Evolutionary conservation across 1,140 invertebrate species (phyloP), one percentile per base, ranked within the genome.

Genomic region (Anastrepha ludens): DNA sequence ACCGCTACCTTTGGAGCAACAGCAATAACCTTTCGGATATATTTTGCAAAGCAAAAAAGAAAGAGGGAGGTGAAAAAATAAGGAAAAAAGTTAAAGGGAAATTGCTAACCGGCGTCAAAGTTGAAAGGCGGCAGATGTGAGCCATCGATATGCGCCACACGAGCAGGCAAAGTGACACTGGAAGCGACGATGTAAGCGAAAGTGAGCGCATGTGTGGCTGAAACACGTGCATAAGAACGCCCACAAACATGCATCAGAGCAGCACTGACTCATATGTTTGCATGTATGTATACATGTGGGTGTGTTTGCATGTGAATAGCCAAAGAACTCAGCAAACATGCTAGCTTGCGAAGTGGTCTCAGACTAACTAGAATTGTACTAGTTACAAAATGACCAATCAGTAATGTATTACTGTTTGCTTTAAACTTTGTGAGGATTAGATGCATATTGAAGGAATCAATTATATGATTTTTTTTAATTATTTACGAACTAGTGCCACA

Each of bases 21-120:
- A 58, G 74, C 74, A 81, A 81, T 47, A 81, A 55, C 47, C 70
- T 47, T 3, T 6, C 17, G 47, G 41, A 13, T 17, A 81, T n/a
- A 20, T n/a, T 81, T 50, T 55, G 44, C n/a, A 44, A 11, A 13
- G 2, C 2, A n/a, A 74, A 74, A 74, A 78, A 41, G 15, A 55
- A 81, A 55, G n/a, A 17, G 20, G 47, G n/a, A 50, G 47, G 47
- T n/a, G 17, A 81, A 81, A 81, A 20, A 55, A 47, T 55, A 15
- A n/a, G 6, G 47, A 55, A 81, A 81, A 81, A 55, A 55, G 7
- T 55, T 20, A 55, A 81, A 55, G 47, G 74, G 74, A 81, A 81
- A 81, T 81, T 81, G 47, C 17, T 81, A 81, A 81, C 74, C 74
- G 74, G 74, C 74, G 74, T 81, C 74, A 81, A 81, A 81, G 74